A percentile compares a stretch with the other conserved stretches of the same genome.
Conservation (phyloP, 2,888 invertebrate species). For the Elmis aenea region DNA sequence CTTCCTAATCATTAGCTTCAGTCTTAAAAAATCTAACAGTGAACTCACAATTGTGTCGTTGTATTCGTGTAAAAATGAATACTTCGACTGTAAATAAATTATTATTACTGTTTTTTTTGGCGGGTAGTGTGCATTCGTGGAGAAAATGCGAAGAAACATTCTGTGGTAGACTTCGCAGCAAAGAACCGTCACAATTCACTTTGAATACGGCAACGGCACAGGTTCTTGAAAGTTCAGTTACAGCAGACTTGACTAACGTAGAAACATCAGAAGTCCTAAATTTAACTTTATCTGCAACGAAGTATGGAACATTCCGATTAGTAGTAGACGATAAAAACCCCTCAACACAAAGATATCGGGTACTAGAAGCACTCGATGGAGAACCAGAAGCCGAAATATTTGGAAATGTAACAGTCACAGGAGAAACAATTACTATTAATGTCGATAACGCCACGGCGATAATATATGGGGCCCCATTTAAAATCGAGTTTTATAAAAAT, state of each 20-base stretch:
- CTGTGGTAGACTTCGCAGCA: constrained; percentile 7
- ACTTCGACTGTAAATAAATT: no score
- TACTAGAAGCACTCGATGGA: constrained; percentile 64
- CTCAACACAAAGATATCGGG: constrained; percentile 54
- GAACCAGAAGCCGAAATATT: constrained; percentile 48
- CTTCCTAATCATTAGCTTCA: no score
- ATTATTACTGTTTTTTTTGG: no score
- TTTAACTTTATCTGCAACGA: constrained; percentile 57
- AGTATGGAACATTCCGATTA: constrained; percentile 68
- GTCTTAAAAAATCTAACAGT: no score
- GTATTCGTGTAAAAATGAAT: no score
- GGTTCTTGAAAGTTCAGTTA: neutral
- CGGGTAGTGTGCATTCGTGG: no score
- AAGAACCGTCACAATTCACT: neutral
- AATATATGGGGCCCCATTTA: constrained; percentile 61
- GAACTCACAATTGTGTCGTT: no score
- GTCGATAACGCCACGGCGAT: neutral
- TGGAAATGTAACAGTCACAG: neutral
- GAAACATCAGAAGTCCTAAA: constrained; percentile 24
- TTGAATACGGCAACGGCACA: neutral
- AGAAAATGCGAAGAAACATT: constrained; percentile 11
- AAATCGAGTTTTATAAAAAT: constrained; percentile 67
- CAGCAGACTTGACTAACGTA: neutral
- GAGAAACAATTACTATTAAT: neutral
- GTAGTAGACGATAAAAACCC: constrained; percentile 76